Evolutionary conservation across 2,113 vertebrate genomes (phyloP).

Genomic region (Hemiprocne comata): DNA sequence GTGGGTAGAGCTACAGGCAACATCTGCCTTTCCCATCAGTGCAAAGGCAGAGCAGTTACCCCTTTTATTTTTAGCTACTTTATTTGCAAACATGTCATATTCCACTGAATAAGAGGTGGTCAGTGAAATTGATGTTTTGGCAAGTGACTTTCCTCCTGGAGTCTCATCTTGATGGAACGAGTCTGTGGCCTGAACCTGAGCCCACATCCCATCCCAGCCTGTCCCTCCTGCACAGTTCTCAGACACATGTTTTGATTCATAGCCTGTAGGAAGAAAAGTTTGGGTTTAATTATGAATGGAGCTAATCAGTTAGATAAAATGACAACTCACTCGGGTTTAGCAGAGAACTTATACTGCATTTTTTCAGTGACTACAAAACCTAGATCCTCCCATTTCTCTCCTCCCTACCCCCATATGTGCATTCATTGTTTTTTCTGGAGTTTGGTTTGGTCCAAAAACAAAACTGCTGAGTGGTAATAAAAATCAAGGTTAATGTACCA

Average conservation of each 20-base stretch:
- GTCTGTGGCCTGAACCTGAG: neutral
- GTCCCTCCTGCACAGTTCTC: neutral
- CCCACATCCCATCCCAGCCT: neutral
- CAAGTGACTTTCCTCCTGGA: neutral
- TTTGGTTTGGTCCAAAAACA: conserved; percentile 21
- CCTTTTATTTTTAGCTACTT: conserved; percentile 32
- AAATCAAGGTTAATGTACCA: conserved; percentile 55
- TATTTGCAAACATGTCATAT: conserved; percentile 35
- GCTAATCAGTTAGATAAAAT: neutral
- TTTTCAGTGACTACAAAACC: neutral
- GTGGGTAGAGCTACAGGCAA: neutral
- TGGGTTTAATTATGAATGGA: neutral
- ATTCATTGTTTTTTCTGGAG: neutral
- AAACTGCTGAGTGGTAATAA: neutral
- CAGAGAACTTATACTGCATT: neutral
- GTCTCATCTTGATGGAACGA: neutral
- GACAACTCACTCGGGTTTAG: neutral
- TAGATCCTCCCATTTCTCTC: neutral
- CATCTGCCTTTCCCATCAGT: conserved; percentile 51
- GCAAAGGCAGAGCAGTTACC: neutral
- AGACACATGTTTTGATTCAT: neutral
- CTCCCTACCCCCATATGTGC: neutral
- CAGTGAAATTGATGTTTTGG: conserved; percentile 22
- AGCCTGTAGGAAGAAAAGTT: neutral
- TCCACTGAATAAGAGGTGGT: conserved; percentile 1